Conservation (phyloP, 2,888 invertebrate genomes). For the Chironomus tentans region DNA sequence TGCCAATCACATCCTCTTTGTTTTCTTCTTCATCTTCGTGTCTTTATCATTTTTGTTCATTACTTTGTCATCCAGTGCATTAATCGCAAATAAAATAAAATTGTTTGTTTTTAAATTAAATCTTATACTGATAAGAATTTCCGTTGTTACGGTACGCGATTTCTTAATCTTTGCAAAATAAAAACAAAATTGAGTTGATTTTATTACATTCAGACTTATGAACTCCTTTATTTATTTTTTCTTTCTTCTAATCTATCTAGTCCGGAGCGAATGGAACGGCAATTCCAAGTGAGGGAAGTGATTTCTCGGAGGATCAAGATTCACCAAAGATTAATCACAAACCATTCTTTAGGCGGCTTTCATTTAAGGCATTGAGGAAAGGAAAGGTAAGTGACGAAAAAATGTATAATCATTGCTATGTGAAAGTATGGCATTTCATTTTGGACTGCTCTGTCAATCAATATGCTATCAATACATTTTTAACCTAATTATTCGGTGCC, state of each 20-base stretch:
- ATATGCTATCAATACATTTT: too few species aligned
- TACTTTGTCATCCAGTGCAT: too few species aligned
- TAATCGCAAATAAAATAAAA: not conserved
- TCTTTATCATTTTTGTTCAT: too few species aligned
- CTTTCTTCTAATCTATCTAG: slow-evolving; percentile 28
- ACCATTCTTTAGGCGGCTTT: slow-evolving; percentile 75
- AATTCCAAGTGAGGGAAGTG: slow-evolving; percentile 50
- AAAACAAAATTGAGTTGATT: not conserved
- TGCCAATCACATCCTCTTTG: too few species aligned
- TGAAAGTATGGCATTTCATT: not conserved
- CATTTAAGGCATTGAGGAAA: slow-evolving; percentile 77
- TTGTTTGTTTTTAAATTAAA: not conserved
- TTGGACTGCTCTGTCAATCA: too few species aligned
- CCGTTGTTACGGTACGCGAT: not conserved
- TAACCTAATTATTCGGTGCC: too few species aligned
- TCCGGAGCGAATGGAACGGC: slow-evolving; percentile 34
- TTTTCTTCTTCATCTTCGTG: too few species aligned
- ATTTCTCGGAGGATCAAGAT: slow-evolving; percentile 62
- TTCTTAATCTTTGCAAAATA: not conserved
- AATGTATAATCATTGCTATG: not conserved
- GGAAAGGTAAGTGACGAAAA: slow-evolving; percentile 52
- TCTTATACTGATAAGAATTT: not conserved
- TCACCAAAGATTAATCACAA: slow-evolving; percentile 74
- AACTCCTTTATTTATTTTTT: not conserved
- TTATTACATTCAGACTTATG: not conserved